These are phyloP conservation scores for Aleiodes testaceus DNA, from an alignment of 2,888 invertebrate genomes.

Conservation along the genomic window DNA sequence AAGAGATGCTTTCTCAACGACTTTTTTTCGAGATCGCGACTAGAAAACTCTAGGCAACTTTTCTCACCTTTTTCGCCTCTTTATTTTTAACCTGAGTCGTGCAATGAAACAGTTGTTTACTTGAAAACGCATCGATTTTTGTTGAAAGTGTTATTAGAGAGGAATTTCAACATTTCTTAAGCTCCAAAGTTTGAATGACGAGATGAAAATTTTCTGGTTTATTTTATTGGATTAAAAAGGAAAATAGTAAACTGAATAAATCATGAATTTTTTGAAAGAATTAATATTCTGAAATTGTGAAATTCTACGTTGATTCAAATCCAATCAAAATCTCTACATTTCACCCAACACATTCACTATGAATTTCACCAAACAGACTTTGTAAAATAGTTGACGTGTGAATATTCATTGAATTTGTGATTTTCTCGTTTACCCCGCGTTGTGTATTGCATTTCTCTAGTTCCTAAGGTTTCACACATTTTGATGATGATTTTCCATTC, in stretches of 20 bases:
- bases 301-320: slow-evolving; percentile 2
- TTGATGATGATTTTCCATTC: slow-evolving; percentile 17
- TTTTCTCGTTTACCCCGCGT: slow-evolving; percentile 6
- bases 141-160: not conserved
- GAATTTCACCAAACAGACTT: slow-evolving; percentile 20
- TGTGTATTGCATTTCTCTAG: not conserved
- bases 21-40: slow-evolving; percentile 40
- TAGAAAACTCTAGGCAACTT: slow-evolving; percentile 42
- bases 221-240: not conserved
- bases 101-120: slow-evolving; percentile 29
- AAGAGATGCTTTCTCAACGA: slow-evolving; percentile 18
- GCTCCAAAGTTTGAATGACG: slow-evolving; percentile 12
- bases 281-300: not conserved
- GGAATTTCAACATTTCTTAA: not conserved
- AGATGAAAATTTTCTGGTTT: not conserved
- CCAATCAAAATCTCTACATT: not conserved
- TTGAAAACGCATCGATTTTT: slow-evolving; percentile 24
- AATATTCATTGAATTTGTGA: slow-evolving; percentile 28
- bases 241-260: not conserved
- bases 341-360: slow-evolving; percentile 11
- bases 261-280: too few relatives aligned
- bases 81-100: not conserved
- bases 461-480: not conserved
- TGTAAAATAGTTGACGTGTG: slow-evolving; percentile 30
- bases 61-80: slow-evolving; percentile 26